Evolutionary conservation across 1,140 invertebrate genomes (phyloP), one percentile per base, ranked within the genome.

Genomic region (Sogatella furcifera): DNA sequence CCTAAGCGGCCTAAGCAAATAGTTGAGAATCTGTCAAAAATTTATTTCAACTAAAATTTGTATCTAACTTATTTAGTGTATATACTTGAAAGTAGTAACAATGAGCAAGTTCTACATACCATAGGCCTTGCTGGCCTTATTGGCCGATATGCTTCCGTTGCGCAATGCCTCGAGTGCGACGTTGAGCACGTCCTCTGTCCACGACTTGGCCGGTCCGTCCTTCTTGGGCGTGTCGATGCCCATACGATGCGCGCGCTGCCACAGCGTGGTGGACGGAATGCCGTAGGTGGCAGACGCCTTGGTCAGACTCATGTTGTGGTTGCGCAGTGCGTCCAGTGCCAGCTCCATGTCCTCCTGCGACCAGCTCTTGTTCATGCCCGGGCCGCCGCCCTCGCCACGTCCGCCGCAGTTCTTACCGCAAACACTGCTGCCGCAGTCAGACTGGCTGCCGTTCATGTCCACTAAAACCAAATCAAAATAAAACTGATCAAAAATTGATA

Each of bases 51-150:
- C n/a, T n/a, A n/a, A n/a, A n/a, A n/a, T n/a, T n/a, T n/a, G n/a
- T n/a, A n/a, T n/a, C n/a, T n/a, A n/a, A n/a, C n/a, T n/a, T n/a
- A n/a, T n/a, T n/a, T n/a, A n/a, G n/a, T n/a, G n/a, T n/a, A n/a
- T n/a, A n/a, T n/a, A n/a, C n/a, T n/a, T n/a, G n/a, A n/a, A n/a
- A n/a, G n/a, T n/a, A n/a, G n/a, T n/a, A n/a, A n/a, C n/a, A n/a
- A n/a, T n/a, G n/a, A n/a, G n/a, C n/a, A n/a, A n/a, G n/a, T n/a
- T n/a, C n/a, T n/a, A n/a, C n/a, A n/a, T n/a, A 80, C 86, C 89
- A 71, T 88, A 93, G n/a, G 89, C 89, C 72, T 93, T 93, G 60
- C 88, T 91, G 17, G 90, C 90, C 76, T 91, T 92, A 72, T 92
- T 92, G 13, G 89, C 89, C 8, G 89, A 91, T 71, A 92, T 90